Evolutionary conservation across 2,113 vertebrate species (phyloP), one percentile per base, ranked within the genome.

Genomic region (Setophaga petechia): DNA sequence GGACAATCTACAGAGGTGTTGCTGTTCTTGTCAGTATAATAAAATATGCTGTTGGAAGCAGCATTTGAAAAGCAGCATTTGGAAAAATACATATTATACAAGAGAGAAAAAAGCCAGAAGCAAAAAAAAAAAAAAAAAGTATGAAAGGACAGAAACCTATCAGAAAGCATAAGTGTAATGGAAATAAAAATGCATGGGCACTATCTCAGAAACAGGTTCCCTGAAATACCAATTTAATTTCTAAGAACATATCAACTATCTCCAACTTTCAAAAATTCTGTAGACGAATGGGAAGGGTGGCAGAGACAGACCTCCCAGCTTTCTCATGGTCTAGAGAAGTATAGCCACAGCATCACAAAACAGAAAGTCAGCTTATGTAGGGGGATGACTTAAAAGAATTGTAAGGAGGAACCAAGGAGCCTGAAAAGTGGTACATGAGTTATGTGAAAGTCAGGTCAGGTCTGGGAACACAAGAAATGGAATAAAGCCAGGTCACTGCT

Each of bases 21-120:
- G 63, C 81, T 90, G 66, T 88, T 91, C 59, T 91, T 94, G 94
- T 95, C 96, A 93, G 94, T 52, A 83, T 61, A 87, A 95, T 93
- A 87, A 91, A 95, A 96, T 67, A 72, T 44, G 43, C 23, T 77
- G 15, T 82, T 93, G 2, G 15, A 83, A 80, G 93, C 28, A 43
- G 35, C 52, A 65, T 51, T 91, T 90, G 52, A 72, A 86, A 92
- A 93, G 78, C 31, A 28, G 25, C 37, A 69, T 52, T 91, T 93
- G 52, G 65, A 79, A 87, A 92, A 94, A 93, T 31, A 88, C 35
- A 74, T 31, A 77, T 71, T 87, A 51, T 47, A 85, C 10, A 63
- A 77, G 66, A 87, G 33, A 87, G 37, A 88, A 87, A 95, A 89
- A 92, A 80, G 76, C 93, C 81, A 91, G 67, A 76, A 39, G 94